These are phyloP conservation scores for Radopholus similis DNA, from an alignment of 1,140 invertebrate species.

Conservation along the genomic window DNA sequence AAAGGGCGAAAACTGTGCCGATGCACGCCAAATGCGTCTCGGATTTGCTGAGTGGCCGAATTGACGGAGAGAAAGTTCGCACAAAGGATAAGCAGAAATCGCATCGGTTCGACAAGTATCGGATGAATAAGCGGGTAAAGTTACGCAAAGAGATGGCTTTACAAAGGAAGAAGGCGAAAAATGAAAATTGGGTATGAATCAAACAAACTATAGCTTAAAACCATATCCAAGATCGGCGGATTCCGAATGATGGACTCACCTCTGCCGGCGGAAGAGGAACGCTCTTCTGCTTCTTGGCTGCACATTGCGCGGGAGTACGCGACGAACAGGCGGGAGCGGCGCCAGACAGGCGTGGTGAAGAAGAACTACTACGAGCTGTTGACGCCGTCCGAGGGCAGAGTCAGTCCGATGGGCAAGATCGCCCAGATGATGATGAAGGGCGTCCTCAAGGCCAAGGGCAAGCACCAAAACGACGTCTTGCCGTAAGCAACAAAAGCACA, in stretches of 20 bases:
- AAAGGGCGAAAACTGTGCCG: constrained; percentile 19
- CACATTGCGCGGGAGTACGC: not conserved
- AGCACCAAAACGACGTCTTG: constrained; percentile 8
- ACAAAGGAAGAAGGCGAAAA: not conserved
- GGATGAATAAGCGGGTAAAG: constrained; percentile 3
- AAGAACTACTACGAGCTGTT: constrained; percentile 22
- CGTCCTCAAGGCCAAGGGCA: constrained; percentile 20
- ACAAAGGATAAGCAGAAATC: not conserved
- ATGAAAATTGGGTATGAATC: not conserved
- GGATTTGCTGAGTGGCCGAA: constrained; percentile 2
- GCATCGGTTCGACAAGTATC: not conserved
- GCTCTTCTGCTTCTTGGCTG: too few species aligned
- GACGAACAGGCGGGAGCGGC: not conserved
- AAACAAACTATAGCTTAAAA: not conserved
- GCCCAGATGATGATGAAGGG: constrained; percentile 21
- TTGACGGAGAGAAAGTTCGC: not conserved
- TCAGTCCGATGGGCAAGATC: constrained; percentile 23
- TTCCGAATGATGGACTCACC: not conserved
- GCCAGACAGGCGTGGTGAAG: constrained; percentile 1
- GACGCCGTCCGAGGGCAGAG: not conserved
- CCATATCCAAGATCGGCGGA: constrained; percentile 5
- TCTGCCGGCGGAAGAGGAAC: not conserved
- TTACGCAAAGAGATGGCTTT: not conserved
- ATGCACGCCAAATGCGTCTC: constrained; percentile 31
- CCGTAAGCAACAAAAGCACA: constrained; percentile 4